Evolutionary conservation across 2,888 invertebrate species (phyloP).

Genomic region (Chironomus riparius): DNA sequence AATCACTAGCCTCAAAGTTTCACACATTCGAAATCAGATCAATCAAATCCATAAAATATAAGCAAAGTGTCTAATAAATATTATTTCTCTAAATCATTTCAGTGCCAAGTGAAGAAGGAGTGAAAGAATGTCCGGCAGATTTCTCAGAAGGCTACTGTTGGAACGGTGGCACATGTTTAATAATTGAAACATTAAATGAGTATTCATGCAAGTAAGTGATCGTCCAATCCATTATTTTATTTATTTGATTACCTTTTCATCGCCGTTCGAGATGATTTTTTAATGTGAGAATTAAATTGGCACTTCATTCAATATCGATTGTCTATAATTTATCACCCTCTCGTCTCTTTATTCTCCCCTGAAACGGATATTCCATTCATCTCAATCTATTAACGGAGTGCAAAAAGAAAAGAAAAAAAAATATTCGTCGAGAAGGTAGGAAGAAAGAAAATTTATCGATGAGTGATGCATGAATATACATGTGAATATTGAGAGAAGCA

Average conservation of each 20-base stretch:
- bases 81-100: conserved; percentile 10
- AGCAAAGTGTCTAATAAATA: too few species aligned
- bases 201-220: conserved; percentile 76
- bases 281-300: too few species aligned
- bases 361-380: too few species aligned
- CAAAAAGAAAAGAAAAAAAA: not conserved
- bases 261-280: not conserved
- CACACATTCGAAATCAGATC: too few species aligned
- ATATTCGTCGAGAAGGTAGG: not conserved
- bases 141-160: conserved; percentile 58
- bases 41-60: too few species aligned
- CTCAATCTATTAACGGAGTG: too few species aligned
- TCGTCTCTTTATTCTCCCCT: too few species aligned
- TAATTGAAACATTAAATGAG: conserved; percentile 67
- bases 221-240: conserved; percentile 24
- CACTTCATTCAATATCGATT: too few species aligned
- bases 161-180: conserved; percentile 79
- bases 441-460: conserved; percentile 4
- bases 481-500: conserved; percentile 24
- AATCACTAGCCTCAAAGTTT: too few species aligned
- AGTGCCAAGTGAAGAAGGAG: conserved; percentile 31
- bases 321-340: too few species aligned
- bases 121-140: conserved; percentile 33
- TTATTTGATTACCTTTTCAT: not conserved
- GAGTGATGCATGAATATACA: conserved; percentile 13